Percentiles rank a stretch among this genome's conserved stretches.
These are phyloP conservation scores for Empis livida DNA, from an alignment of 2,888 invertebrate genomes.

Conservation along the genomic window DNA sequence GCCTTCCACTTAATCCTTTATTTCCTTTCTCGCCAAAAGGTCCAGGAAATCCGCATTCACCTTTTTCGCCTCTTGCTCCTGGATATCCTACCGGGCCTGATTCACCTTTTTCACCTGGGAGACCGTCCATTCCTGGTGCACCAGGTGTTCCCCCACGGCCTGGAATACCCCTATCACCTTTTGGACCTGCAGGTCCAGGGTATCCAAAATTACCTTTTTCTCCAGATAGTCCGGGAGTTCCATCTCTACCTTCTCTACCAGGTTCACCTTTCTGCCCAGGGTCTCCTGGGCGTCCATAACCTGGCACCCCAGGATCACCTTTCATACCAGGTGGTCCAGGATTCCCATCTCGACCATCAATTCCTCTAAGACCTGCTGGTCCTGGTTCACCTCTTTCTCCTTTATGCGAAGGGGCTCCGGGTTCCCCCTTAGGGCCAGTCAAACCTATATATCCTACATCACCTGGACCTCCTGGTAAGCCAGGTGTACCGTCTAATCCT, in stretches of 20 bases:
- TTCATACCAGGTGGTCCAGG: slow-evolving; percentile 52
- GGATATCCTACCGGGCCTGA: slow-evolving; percentile 44
- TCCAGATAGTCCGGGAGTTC: slow-evolving; percentile 43
- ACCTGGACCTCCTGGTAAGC: slow-evolving; percentile 47
- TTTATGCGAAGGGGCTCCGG: slow-evolving; percentile 51
- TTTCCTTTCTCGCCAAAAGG: slow-evolving; percentile 22
- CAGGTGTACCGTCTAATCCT: slow-evolving; percentile 44
- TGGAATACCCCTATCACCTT: slow-evolving; percentile 48
- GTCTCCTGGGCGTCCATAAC: slow-evolving; percentile 47
- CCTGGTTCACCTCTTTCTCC: slow-evolving; percentile 50
- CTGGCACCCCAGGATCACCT: slow-evolving; percentile 22
- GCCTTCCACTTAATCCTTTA: slow-evolving; percentile 59
- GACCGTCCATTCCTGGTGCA: slow-evolving; percentile 52
- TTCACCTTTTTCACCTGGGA: slow-evolving; percentile 38
- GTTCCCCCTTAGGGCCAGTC: slow-evolving; percentile 37
- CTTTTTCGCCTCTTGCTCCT: slow-evolving; percentile 35
- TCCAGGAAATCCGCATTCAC: slow-evolving; percentile 35
- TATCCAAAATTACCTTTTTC: slow-evolving; percentile 48
- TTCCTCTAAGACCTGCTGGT: slow-evolving; percentile 46
- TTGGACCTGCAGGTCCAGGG: slow-evolving; percentile 39
- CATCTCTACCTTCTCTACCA: slow-evolving; percentile 55
- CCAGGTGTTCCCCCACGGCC: slow-evolving; percentile 49
- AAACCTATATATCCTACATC: slow-evolving; percentile 29
- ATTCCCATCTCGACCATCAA: slow-evolving; percentile 53
- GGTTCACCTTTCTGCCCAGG: slow-evolving; percentile 60